phyloP scores from a whole-genome alignment of 1,140 invertebrate species.

The Macrosteles quadrilineatus region DNA sequence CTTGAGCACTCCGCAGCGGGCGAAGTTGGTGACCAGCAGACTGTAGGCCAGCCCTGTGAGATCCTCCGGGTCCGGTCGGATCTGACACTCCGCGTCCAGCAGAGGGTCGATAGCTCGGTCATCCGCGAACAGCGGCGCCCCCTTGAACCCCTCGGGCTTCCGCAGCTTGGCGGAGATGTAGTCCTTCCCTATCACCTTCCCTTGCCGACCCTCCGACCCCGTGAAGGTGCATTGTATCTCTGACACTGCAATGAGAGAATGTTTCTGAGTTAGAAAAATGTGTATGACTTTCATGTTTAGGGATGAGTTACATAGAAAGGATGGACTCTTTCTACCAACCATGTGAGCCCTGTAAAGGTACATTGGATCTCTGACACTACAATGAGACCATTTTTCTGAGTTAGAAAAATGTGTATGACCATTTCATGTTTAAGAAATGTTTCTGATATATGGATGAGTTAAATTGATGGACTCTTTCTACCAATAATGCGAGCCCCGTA shows the following conservation, averaged over 20 bases:
- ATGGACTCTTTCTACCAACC: too few species aligned
- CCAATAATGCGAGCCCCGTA: too few species aligned
- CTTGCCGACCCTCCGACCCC: conserved; percentile 49
- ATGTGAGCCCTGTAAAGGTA: too few species aligned
- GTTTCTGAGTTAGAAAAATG: background rate
- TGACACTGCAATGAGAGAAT: conserved; percentile 58
- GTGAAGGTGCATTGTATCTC: conserved; percentile 80
- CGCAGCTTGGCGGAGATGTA: conserved; percentile 73
- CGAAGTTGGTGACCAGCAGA: conserved; percentile 75
- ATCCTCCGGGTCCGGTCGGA: conserved; percentile 69
- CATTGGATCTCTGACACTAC: too few species aligned
- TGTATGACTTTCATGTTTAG: too few species aligned
- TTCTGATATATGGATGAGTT: too few species aligned
- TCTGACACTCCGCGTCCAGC: conserved; percentile 71
- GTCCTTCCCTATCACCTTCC: conserved; percentile 59
- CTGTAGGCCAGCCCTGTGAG: conserved; percentile 68
- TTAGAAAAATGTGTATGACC: too few species aligned
- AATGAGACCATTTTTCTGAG: too few species aligned
- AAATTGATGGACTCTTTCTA: too few species aligned
- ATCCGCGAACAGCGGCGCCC: conserved; percentile 79
- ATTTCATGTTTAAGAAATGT: too few species aligned
- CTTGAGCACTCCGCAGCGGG: conserved; percentile 78
- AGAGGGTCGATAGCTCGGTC: conserved; percentile 72
- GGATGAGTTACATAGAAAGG: too few species aligned
- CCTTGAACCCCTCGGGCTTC: conserved; percentile 79